Base-by-base conservation (phyloP, 2,797 vertebrate species). In the Lepidocolaptes lacrymiger region DNA sequence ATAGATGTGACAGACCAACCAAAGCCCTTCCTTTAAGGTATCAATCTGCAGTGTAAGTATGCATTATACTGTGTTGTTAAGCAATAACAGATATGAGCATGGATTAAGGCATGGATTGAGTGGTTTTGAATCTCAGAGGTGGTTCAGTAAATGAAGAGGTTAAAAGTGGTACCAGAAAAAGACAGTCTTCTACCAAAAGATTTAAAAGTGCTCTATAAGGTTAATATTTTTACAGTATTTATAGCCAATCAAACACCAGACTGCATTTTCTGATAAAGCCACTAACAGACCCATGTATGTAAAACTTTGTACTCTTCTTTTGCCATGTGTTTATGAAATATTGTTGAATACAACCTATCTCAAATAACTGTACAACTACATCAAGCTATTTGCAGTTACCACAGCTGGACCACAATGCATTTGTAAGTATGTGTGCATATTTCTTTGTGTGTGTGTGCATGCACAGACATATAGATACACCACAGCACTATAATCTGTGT, bases 1-100 rank as follows among this genome's bases (percentile, higher is more conserved):
- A 9, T 67, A 92, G 85, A 86, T 67, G 76, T 27, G 76, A 73
- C 46, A 94, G 82, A 85, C 73, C 85, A 73, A 89, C 54, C n/a
- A 76, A 76, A 88, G 48, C 4, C 21, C 46, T 89, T 85, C 55
- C 55, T 95, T 77, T 69, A 56, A 68, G 59, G 83, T 92, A 89
- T 80, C 76, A 89, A 49, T 89, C 66, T 93, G 9, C 20, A 28
- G 14, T 74, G 14, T 68, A 84, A 84, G 32, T 54, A 55, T 62
- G 24, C 7, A 18, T 91, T 75, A 93, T 88, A 59, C 71, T 63
- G 10, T 81, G 14, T 30, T 85, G 41, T 90, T 84, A 84, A 88
- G 43, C 59, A 79, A 22, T 77, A 84, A n/a, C 17, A 58, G 23
- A 69, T 48, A 49, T 4, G 34, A 82, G n/a, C 44, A 20, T 44